Base-by-base conservation (phyloP, 2,888 invertebrate species). In the Pteria penguin region DNA sequence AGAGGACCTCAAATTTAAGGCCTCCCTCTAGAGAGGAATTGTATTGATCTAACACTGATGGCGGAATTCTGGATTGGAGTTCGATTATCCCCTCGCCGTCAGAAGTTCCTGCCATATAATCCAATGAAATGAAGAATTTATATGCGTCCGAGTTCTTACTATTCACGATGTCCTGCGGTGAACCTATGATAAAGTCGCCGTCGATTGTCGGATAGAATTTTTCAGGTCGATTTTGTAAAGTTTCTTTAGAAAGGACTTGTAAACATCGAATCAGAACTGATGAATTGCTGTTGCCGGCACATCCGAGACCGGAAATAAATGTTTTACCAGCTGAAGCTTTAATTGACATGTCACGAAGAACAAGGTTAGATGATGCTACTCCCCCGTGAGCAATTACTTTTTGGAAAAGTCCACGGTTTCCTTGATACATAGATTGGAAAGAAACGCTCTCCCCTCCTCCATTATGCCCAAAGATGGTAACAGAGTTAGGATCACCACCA, bases 391-490 rank as follows among this genome's bases (percentile, higher is more conserved):
- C 78, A 8, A 85, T 85, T 5, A 72, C 82, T 3, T 75, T 58
- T 5, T 81, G 79, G 57, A 85, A 85, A n/a, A 85, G 61, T 52
- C 82, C 82, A 75, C 68, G 71, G 27, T 62, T 77, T 63, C 60
- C 33, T 32, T 79, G 82, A 31, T 78, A 76, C 3, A 80, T 52
- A 8, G 79, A 72, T 2, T 82, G 80, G 18, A 83, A 36, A 18
- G 74, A 66, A n/a, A 76, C 82, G 60, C 79, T 76, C 14, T 67
- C 74, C 8, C 80, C 83, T 3, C 86, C 86, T 45, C 98, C 97
- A 72, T 97, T 97, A 92, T 98, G 97, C 22, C 98, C 98, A 91
- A 98, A 97, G 66, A 98, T 93, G 96, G 98, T 97, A 67, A 97
- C 95, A 90, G 96, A 96, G 87, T 96, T 94, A 27, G 97, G 96